These are phyloP conservation scores for Heterohyrax brucei DNA, from an alignment of 2,797 vertebrate genomes.

Conservation along the genomic window DNA sequence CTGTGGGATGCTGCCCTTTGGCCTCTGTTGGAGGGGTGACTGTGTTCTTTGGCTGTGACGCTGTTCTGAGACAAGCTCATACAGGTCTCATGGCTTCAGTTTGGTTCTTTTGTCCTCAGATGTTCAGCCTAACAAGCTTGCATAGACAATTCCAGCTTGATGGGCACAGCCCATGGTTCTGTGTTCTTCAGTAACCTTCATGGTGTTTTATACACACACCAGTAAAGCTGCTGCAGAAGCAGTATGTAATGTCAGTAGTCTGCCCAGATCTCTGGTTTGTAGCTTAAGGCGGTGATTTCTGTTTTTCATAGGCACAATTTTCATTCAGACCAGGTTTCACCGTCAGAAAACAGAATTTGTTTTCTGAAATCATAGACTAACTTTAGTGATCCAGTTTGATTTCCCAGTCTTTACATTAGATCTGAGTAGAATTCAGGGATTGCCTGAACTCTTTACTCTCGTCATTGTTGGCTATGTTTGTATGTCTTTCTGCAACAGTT, in stretches of 20 bases:
- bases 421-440: neutral
- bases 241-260: neutral
- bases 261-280: neutral
- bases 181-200: neutral
- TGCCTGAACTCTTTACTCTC: neutral
- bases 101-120: neutral
- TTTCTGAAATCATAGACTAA: constrained; percentile 49
- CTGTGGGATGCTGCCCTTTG: neutral
- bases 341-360: constrained; percentile 23
- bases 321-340: constrained; percentile 61
- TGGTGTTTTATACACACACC: neutral
- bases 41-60: neutral
- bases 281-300: neutral
- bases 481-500: neutral
- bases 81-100: neutral
- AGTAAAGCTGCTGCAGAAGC: neutral
- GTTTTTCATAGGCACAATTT: constrained; percentile 35
- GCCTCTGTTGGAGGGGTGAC: neutral
- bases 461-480: neutral
- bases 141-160: neutral
- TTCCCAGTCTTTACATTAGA: constrained; percentile 5
- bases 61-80: neutral
- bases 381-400: constrained; percentile 23
- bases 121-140: neutral
- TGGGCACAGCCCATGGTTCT: neutral